Percentiles rank a stretch among this genome's conserved stretches.
Conservation (phyloP, 2,113 vertebrate species). For the Pachyramphus minor region DNA sequence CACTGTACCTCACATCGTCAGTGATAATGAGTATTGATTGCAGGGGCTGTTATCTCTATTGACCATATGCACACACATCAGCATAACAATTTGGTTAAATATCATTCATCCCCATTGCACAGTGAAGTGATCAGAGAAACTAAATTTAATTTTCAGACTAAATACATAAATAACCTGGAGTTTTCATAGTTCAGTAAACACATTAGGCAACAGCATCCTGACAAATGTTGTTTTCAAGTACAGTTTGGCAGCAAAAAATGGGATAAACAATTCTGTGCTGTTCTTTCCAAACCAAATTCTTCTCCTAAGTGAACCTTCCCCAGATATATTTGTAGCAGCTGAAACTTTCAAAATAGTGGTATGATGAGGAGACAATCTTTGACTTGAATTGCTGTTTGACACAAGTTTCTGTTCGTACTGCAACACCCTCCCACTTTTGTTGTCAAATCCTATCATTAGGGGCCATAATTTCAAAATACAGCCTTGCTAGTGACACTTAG, state of each 20-base stretch:
- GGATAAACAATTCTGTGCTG: background rate
- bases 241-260: background rate
- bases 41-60: background rate
- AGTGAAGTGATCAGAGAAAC: background rate
- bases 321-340: background rate
- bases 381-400: background rate
- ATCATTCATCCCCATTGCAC: background rate
- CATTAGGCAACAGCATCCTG: background rate
- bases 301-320: background rate
- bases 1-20: background rate
- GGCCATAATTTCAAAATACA: background rate
- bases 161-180: background rate
- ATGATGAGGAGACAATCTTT: background rate
- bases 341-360: background rate
- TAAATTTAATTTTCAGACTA: background rate
- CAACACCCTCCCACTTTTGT: background rate
- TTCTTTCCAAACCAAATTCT: background rate
- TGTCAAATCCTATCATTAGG: background rate
- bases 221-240: constrained; percentile 2
- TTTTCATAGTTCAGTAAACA: constrained; percentile 13
- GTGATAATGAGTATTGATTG: background rate
- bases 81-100: background rate
- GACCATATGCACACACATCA: background rate
- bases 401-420: background rate
- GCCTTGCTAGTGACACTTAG: background rate